A percentile compares a stretch with the other conserved stretches of the same genome.
phyloP scores from a whole-genome alignment of 2,797 vertebrate genomes.

The Cebuella pygmaea region DNA sequence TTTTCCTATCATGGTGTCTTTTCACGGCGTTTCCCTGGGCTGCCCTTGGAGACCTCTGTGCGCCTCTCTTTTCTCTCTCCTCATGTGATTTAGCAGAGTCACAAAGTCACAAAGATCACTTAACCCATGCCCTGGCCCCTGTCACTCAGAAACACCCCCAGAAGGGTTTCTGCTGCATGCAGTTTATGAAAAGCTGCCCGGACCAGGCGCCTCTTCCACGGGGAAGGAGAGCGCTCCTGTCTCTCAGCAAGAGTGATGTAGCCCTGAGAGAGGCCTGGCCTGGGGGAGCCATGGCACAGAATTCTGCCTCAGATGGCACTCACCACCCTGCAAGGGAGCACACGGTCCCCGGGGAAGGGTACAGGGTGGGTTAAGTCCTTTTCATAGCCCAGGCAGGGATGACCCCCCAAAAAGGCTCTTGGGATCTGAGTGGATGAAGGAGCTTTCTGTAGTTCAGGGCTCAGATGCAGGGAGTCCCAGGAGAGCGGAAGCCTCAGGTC shows the following conservation, averaged over 20 bases:
- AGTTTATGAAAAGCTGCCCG: neutral
- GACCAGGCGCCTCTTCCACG: neutral
- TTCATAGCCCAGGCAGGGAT: neutral
- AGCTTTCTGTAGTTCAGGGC: neutral
- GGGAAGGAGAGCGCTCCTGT: neutral
- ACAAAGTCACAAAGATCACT: neutral
- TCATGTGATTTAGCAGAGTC: neutral
- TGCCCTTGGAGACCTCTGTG: neutral
- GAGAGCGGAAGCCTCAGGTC: neutral
- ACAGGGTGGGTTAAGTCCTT: neutral
- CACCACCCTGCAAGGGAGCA: neutral
- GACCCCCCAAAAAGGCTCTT: neutral
- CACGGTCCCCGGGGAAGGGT: neutral
- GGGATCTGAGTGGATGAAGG: neutral
- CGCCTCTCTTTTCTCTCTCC: neutral
- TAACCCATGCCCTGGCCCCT: neutral
- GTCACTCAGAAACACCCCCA: neutral
- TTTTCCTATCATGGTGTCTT: neutral
- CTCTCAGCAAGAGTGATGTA: neutral
- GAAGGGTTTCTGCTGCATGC: neutral
- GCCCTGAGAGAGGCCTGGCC: neutral
- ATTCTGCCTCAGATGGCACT: neutral
- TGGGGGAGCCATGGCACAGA: neutral
- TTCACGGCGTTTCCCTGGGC: neutral
- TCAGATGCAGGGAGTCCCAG: neutral